Evolutionary conservation across 2,888 invertebrate species (phyloP).

Genomic region (Imbricaverruca yamaguchii): DNA sequence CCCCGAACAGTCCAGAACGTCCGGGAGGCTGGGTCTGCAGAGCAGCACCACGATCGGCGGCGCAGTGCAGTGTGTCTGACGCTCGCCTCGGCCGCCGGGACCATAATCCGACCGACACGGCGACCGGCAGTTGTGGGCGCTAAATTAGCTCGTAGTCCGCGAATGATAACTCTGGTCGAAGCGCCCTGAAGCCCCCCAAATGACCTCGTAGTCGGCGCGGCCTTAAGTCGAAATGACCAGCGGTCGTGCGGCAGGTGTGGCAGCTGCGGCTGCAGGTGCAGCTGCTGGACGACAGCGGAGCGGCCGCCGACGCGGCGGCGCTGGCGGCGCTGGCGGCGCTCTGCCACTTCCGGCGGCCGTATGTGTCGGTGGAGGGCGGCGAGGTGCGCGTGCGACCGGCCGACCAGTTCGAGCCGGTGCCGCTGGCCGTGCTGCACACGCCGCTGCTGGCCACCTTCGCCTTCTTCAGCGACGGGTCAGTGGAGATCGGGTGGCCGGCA

Average conservation of each 20-base stretch:
- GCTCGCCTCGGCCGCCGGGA: too few relatives aligned
- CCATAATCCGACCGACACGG: too few relatives aligned
- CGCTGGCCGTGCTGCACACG: constrained; percentile 81
- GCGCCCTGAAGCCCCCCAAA: too few relatives aligned
- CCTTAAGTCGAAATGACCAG: too few relatives aligned
- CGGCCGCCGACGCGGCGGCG: constrained; percentile 76
- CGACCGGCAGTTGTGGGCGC: too few relatives aligned
- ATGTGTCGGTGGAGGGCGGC: constrained; percentile 75
- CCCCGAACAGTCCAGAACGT: too few relatives aligned
- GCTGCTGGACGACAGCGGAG: constrained; percentile 80
- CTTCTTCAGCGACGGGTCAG: constrained; percentile 51
- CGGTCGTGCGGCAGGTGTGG: constrained; percentile 57
- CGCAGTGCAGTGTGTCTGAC: too few relatives aligned
- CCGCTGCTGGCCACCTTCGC: constrained; percentile 83
- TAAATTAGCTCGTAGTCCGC: too few relatives aligned
- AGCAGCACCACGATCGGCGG: too few relatives aligned
- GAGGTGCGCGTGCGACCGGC: constrained; percentile 71
- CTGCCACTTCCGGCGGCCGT: constrained; percentile 84
- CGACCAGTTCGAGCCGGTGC: constrained; percentile 77
- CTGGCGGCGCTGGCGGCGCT: constrained; percentile 81
- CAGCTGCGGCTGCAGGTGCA: constrained; percentile 77
- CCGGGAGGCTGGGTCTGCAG: too few relatives aligned
- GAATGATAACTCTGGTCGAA: too few relatives aligned
- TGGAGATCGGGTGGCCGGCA: constrained; percentile 35
- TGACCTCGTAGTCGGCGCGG: too few relatives aligned